Percentiles rank a stretch among this genome's conserved stretches.
Evolutionary conservation across 1,140 invertebrate genomes (phyloP).

Genomic region (Choristoneura fumiferana): DNA sequence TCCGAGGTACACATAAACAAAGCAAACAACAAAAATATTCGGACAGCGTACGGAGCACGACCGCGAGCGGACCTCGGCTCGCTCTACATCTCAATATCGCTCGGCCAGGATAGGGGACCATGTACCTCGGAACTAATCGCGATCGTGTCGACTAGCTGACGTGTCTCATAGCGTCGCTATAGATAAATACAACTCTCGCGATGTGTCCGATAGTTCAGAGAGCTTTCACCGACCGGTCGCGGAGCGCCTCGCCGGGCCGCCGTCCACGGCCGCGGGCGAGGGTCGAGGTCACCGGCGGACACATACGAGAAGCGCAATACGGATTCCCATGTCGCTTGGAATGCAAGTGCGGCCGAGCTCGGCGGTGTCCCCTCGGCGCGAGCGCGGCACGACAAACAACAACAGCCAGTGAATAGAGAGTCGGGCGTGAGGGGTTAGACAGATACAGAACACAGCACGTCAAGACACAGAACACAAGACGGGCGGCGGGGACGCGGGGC

Average conservation of each 20-base stretch:
- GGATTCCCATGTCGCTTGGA: conserved; percentile 79
- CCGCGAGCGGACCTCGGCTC: conserved; percentile 62
- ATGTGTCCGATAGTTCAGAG: conserved; percentile 45
- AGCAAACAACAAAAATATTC: conserved; percentile 68
- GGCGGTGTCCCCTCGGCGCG: conserved; percentile 51
- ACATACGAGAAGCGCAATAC: conserved; percentile 52
- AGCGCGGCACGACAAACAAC: conserved; percentile 47
- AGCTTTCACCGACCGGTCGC: conserved; percentile 33
- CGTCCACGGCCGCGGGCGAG: conserved; percentile 31
- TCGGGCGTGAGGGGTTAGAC: conserved; percentile 51
- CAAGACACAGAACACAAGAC: conserved; percentile 76
- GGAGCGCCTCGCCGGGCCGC: conserved; percentile 27
- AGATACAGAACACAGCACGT: conserved; percentile 70
- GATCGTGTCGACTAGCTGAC: conserved; percentile 55
- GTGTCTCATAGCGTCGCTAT: conserved; percentile 53
- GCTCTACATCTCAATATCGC: conserved; percentile 80
- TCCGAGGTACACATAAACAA: conserved; percentile 76
- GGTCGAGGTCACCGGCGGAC: conserved; percentile 36
- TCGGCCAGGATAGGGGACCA: conserved; percentile 76
- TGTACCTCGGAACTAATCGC: conserved; percentile 79
- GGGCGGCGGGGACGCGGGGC: conserved; percentile 45
- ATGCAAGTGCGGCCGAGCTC: conserved; percentile 71
- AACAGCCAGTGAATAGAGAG: conserved; percentile 60
- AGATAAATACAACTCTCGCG: conserved; percentile 45
- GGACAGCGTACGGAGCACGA: conserved; percentile 53